These are phyloP conservation scores for Cuculus canorus DNA, from an alignment of 2,797 vertebrate genomes.

Conservation along the genomic window DNA sequence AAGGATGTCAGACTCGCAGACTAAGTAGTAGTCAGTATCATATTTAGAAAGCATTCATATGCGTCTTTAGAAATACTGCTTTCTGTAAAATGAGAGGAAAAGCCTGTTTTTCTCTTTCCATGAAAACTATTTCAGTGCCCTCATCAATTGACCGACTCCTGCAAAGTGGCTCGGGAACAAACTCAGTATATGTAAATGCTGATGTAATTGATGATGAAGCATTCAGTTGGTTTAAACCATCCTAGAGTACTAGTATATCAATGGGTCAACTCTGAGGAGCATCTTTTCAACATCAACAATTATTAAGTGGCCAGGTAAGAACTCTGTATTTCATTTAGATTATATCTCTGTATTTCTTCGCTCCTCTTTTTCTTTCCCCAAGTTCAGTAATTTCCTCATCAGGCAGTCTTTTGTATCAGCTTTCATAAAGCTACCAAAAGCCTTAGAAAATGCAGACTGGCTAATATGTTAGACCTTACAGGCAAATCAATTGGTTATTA, in stretches of 20 bases:
- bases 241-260: background rate
- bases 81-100: background rate
- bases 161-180: background rate
- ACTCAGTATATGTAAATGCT: background rate
- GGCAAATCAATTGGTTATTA: background rate
- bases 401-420: background rate
- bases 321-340: background rate
- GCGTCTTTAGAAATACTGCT: background rate
- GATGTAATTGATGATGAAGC: background rate
- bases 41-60: background rate
- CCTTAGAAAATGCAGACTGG: background rate
- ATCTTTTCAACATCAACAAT: background rate
- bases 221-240: background rate
- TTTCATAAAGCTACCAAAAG: background rate
- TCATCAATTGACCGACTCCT: background rate
- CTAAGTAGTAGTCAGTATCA: background rate
- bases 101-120: background rate
- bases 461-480: accelerated
- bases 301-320: background rate
- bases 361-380: background rate
- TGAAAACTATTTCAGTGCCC: background rate
- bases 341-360: background rate
- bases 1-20: background rate
- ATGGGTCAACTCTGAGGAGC: background rate
- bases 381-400: background rate